Evolutionary conservation across 2,113 vertebrate species (phyloP).

Genomic region (Ammospiza caudacuta): DNA sequence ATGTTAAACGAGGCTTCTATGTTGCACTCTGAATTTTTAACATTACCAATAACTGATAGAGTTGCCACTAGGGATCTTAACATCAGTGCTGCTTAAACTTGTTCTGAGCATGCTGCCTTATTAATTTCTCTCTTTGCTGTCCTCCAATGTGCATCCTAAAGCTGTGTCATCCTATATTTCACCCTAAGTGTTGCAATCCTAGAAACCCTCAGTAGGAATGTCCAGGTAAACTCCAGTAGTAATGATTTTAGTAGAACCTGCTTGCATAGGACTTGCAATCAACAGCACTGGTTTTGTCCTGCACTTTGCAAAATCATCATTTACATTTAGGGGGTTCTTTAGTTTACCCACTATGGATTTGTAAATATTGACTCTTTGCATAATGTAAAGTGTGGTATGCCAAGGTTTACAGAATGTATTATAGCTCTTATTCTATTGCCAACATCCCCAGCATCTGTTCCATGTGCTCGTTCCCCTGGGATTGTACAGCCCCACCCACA

Average conservation of each 20-base stretch:
- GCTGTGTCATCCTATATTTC: slow-evolving; percentile 31
- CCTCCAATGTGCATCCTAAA: slow-evolving; percentile 59
- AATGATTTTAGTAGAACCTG: slow-evolving; percentile 64
- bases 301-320: slow-evolving; percentile 80
- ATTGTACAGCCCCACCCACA: slow-evolving; percentile 82
- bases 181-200: slow-evolving; percentile 72
- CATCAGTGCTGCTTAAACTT: slow-evolving; percentile 77
- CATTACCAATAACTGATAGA: slow-evolving; percentile 70
- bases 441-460: slow-evolving; percentile 79
- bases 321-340: slow-evolving; percentile 61
- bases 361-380: slow-evolving; percentile 89
- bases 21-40: slow-evolving; percentile 85
- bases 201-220: slow-evolving; percentile 58
- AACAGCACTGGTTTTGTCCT: slow-evolving; percentile 77
- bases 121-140: slow-evolving; percentile 69
- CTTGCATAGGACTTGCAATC: slow-evolving; percentile 71
- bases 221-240: slow-evolving; percentile 71
- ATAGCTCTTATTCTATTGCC: slow-evolving; percentile 84
- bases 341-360: slow-evolving; percentile 74
- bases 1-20: slow-evolving; percentile 81
- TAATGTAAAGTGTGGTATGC: slow-evolving; percentile 89
- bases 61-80: slow-evolving; percentile 72
- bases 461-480: slow-evolving; percentile 78
- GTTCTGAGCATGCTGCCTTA: slow-evolving; percentile 83
- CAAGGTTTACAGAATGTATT: slow-evolving; percentile 95